Evolutionary conservation across 64 coral and sea anemone genomes (phyloP).

Genomic region (Orbicella faveolata): DNA sequence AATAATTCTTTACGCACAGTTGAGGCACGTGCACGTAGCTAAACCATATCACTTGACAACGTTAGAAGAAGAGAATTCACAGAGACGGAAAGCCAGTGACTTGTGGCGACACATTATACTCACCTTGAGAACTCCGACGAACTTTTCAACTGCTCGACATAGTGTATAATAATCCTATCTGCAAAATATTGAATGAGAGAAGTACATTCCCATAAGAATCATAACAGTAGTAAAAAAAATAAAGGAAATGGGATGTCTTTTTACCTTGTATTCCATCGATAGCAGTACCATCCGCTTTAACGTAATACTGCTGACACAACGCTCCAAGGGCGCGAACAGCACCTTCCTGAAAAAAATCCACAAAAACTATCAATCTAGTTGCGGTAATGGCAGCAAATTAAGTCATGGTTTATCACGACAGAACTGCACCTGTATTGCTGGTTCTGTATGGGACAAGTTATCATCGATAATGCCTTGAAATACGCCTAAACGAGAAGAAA

Average conservation of each 20-base stretch:
- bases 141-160: conserved; percentile 66
- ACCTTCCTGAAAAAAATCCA: conserved; percentile 50
- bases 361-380: neutral
- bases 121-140: conserved; percentile 82
- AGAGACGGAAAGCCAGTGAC: neutral
- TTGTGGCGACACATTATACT: neutral
- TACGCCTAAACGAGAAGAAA: neutral
- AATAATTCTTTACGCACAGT: too few relatives aligned
- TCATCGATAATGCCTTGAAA: conserved; percentile 63
- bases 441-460: conserved; percentile 83
- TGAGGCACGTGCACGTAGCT: too few relatives aligned
- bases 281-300: conserved; percentile 49
- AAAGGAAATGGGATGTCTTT: neutral
- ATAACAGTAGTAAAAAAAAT: neutral
- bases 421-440: conserved; percentile 73
- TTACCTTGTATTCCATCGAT: conserved; percentile 81
- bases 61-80: neutral
- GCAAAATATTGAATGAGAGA: conserved; percentile 1
- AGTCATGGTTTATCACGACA: too few relatives aligned
- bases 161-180: conserved; percentile 75
- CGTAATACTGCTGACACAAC: conserved; percentile 71
- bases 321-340: conserved; percentile 81
- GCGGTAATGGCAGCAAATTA: neutral
- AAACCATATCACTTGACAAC: too few relatives aligned
- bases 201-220: neutral